A percentile compares a stretch with the other conserved stretches of the same genome.
These are phyloP conservation scores for Sebastes cheni DNA, from an alignment of 2,797 vertebrate genomes.

Conservation along the genomic window DNA sequence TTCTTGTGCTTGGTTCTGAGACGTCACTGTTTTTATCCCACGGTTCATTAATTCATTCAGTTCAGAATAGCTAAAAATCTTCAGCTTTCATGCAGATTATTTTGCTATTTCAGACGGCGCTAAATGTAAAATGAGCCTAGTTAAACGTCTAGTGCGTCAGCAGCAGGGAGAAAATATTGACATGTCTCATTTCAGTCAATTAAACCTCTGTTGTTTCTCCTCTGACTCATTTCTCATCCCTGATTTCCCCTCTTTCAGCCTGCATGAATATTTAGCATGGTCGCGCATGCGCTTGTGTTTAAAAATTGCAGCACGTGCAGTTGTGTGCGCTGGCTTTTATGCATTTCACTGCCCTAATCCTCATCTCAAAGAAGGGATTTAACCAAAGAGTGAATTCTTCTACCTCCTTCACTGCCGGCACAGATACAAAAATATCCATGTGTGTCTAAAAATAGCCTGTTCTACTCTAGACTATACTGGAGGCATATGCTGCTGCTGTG, in stretches of 20 bases:
- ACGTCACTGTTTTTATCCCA: slow-evolving; percentile 42
- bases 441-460: slow-evolving; percentile 69
- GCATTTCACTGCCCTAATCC: slow-evolving; percentile 60
- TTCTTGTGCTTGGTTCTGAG: slow-evolving; percentile 11
- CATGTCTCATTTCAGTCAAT: slow-evolving; percentile 15
- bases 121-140: neutral
- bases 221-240: slow-evolving; percentile 17
- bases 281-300: neutral
- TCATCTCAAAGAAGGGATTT: slow-evolving; percentile 60
- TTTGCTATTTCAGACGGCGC: neutral
- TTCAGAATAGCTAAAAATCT: neutral
- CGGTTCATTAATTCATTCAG: slow-evolving; percentile 10
- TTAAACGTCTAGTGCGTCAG: slow-evolving; percentile 19
- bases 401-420: slow-evolving; percentile 46
- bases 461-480: slow-evolving; percentile 43
- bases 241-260: neutral
- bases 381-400: slow-evolving; percentile 56
- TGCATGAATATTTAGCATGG: slow-evolving; percentile 51
- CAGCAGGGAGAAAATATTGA: neutral
- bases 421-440: slow-evolving; percentile 63
- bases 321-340: slow-evolving; percentile 11
- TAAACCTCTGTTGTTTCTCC: slow-evolving; percentile 22
- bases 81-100: neutral
- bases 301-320: neutral
- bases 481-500: slow-evolving; percentile 38